Evolutionary conservation across 1,140 invertebrate genomes (phyloP).

Genomic region (Parasteatoda tepidariorum): DNA sequence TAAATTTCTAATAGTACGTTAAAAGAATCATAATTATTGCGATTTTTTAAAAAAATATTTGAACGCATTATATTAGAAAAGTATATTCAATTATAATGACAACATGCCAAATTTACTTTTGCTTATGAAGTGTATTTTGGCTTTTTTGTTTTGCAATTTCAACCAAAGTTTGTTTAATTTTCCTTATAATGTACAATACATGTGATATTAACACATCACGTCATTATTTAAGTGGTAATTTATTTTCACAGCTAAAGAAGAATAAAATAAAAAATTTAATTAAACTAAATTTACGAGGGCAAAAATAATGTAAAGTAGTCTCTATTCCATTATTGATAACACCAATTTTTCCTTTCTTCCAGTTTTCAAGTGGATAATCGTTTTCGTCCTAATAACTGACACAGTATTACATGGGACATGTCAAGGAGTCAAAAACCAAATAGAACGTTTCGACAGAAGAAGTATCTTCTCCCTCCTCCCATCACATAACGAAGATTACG

Average conservation of each 20-base stretch:
- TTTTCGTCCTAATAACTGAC: background rate
- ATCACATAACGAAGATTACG: conserved; percentile 32
- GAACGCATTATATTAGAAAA: too few species aligned
- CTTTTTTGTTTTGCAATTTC: too few species aligned
- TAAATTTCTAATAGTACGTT: too few species aligned
- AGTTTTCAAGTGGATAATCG: conserved; percentile 8
- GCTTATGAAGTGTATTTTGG: too few species aligned
- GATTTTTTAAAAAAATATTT: too few species aligned
- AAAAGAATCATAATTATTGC: too few species aligned
- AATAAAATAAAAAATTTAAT: background rate
- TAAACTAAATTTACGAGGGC: background rate
- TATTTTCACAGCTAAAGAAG: background rate
- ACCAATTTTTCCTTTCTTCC: background rate
- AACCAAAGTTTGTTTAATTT: too few species aligned
- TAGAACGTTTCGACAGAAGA: background rate
- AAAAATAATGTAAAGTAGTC: too few species aligned
- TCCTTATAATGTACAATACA: too few species aligned
- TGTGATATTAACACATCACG: too few species aligned
- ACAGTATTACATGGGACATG: conserved; percentile 4
- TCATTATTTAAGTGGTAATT: background rate
- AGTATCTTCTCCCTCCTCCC: background rate
- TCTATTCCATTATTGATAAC: background rate
- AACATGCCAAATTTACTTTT: too few species aligned
- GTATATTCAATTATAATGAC: too few species aligned
- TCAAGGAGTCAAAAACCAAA: background rate